Evolutionary conservation across 92 coral and sea anemone genomes (phyloP), one percentile per base, ranked within the genome.

Genomic region (Siderastrea radians): DNA sequence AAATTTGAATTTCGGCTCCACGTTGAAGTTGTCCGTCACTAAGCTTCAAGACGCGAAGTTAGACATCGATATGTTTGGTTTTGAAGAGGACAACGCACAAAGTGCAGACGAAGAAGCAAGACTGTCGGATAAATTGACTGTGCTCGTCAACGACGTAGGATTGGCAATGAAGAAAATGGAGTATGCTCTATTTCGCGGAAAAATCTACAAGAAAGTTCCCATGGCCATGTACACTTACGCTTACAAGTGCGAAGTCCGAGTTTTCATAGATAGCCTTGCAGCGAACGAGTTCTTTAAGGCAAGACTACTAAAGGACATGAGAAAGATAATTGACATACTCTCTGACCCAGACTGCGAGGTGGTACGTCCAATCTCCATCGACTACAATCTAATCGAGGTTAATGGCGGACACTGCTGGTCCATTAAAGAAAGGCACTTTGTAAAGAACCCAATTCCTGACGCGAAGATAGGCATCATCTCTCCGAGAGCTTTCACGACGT

Each of bases 171-270:
- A 70, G 50, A 57, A 59, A 53, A 60, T 87, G 49, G 75, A 72
- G 17, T 87, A 80, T 52, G 87, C 91, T 3, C 50, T 80, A 12
- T 52, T 69, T 38, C 80, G 81, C 1, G 91, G 91, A 5, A 75
- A 80, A 46, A 64, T 87, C 3, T 87, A 71, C 74, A 70, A 74
- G 78, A 87, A 69, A 38, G 68, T 54, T 13, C 80, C 79, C 15
- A 46, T 2, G 5, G 86, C 87, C 65, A 70, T n/a, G 49, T 87
- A 6, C 72, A 87, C 91, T 46, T n/a, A n/a, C n/a, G n/a, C n/a
- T n/a, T n/a, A n/a, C n/a, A n/a, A n/a, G n/a, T n/a, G n/a, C n/a
- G n/a, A n/a, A n/a, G n/a, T n/a, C n/a, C n/a, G n/a, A n/a, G n/a
- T n/a, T n/a, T n/a, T n/a, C n/a, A n/a, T n/a, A n/a, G n/a, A n/a